Evolutionary conservation across 2,888 invertebrate genomes (phyloP).

Genomic region (Harmothoe impar): DNA sequence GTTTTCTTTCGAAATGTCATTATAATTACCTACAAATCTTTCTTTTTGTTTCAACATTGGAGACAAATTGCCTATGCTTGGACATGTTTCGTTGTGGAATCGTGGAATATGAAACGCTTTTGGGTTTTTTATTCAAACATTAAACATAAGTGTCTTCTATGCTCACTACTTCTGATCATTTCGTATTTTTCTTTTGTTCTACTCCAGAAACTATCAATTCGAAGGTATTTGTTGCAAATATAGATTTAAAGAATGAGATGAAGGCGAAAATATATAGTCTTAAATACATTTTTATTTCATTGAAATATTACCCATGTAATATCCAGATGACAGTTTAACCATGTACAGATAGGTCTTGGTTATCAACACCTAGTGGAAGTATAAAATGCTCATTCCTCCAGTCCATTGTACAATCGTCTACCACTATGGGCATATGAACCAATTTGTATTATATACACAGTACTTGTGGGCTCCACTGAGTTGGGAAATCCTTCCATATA

Average conservation of each 20-base stretch:
- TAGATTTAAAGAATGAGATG: background rate
- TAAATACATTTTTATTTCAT: conserved; percentile 61
- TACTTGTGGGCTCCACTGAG: conserved; percentile 43
- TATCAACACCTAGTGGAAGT: conserved; percentile 54
- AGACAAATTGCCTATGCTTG: too few species aligned
- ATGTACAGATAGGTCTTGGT: background rate
- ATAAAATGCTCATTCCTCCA: conserved; percentile 11
- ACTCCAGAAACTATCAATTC: too few species aligned
- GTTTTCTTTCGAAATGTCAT: too few species aligned
- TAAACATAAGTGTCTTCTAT: too few species aligned
- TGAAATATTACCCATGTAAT: conserved; percentile 61
- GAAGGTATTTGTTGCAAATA: too few species aligned
- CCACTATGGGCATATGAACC: conserved; percentile 29
- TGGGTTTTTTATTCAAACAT: too few species aligned
- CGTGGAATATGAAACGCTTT: too few species aligned
- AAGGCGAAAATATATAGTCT: conserved; percentile 31
- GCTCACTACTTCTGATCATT: too few species aligned
- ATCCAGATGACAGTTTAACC: conserved; percentile 12
- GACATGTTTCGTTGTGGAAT: too few species aligned
- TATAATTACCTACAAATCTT: too few species aligned
- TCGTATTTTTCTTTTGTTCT: too few species aligned
- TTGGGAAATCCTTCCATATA: background rate
- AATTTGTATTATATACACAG: conserved; percentile 49
- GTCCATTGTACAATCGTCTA: conserved; percentile 24
- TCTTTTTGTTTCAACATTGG: too few species aligned